phyloP scores from a whole-genome alignment of 2,888 invertebrate species.

The Cataglyphis albicans region DNA sequence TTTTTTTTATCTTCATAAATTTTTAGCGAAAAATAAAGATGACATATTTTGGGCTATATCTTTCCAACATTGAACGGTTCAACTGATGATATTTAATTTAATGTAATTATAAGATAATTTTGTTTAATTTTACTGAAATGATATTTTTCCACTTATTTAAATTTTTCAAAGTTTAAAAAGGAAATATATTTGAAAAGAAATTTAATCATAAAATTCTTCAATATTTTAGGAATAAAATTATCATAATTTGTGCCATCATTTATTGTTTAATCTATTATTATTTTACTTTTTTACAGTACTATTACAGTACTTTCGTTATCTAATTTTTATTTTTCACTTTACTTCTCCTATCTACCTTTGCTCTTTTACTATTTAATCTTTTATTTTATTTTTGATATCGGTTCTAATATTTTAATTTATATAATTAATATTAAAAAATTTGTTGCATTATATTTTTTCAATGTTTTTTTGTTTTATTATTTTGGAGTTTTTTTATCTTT shows the following conservation, averaged over 20 bases:
- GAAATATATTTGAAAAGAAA: not conserved
- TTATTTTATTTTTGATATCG: not conserved
- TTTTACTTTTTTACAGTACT: not conserved
- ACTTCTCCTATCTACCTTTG: not conserved
- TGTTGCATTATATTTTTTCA: not conserved
- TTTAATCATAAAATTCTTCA: not conserved
- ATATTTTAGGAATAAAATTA: not conserved
- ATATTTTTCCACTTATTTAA: not conserved
- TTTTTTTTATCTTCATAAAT: not conserved
- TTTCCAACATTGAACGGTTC: not conserved
- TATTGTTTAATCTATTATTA: not conserved
- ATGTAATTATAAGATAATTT: not conserved
- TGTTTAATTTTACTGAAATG: not conserved
- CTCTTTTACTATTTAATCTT: not conserved
- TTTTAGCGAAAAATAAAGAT: slow-evolving; percentile 8
- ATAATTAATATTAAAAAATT: not conserved
- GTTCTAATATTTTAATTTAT: not conserved
- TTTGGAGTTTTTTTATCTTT: not conserved
- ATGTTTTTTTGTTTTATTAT: not conserved
- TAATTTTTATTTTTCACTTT: not conserved
- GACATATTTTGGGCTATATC: not conserved
- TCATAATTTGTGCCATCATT: not conserved
- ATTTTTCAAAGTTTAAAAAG: not conserved
- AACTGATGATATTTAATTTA: not conserved
- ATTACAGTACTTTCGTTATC: not conserved